Evolutionary conservation across 2,797 vertebrate species (phyloP).

Genomic region (Danio kyathit): DNA sequence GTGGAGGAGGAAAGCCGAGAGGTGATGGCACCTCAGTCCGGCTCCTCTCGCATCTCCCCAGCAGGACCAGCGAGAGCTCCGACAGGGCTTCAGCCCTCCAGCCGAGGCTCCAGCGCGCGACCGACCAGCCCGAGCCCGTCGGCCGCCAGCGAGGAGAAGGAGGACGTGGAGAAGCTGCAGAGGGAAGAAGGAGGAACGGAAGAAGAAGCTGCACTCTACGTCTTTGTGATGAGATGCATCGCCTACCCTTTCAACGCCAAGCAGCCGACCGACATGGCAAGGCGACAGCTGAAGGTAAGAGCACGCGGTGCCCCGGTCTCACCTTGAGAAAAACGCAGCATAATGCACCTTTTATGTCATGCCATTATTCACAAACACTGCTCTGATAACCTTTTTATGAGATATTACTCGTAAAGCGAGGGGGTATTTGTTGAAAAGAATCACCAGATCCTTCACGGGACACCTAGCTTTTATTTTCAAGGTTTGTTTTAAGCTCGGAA

Average conservation of each 20-base stretch:
- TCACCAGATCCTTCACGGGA: constrained; percentile 47
- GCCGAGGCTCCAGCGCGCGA: constrained; percentile 86
- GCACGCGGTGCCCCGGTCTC: constrained; percentile 46
- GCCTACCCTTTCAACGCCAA: constrained; percentile 99
- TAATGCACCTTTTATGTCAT: neutral
- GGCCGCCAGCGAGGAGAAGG: constrained; percentile 95
- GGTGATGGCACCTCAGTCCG: constrained; percentile 87
- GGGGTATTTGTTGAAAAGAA: constrained; percentile 11
- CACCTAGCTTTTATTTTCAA: constrained; percentile 40
- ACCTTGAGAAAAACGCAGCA: constrained; percentile 69
- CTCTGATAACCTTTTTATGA: neutral
- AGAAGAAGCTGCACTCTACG: constrained; percentile 97
- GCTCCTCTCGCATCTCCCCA: constrained; percentile 90
- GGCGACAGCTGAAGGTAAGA: constrained; percentile 98
- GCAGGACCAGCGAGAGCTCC: constrained; percentile 91
- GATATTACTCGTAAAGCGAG: neutral
- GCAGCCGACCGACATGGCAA: constrained; percentile 98
- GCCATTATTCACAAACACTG: neutral
- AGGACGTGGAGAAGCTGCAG: constrained; percentile 95
- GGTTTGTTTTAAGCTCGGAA: neutral
- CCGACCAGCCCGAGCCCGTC: constrained; percentile 96
- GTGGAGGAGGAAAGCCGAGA: constrained; percentile 96
- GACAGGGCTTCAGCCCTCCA: constrained; percentile 88
- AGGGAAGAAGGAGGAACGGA: constrained; percentile 96
- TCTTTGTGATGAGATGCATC: constrained; percentile 98